A percentile compares a stretch with the other conserved stretches of the same genome.
These are phyloP conservation scores for Pseudomyrmex dendroicus DNA, from an alignment of 1,140 invertebrate species.

Conservation along the genomic window DNA sequence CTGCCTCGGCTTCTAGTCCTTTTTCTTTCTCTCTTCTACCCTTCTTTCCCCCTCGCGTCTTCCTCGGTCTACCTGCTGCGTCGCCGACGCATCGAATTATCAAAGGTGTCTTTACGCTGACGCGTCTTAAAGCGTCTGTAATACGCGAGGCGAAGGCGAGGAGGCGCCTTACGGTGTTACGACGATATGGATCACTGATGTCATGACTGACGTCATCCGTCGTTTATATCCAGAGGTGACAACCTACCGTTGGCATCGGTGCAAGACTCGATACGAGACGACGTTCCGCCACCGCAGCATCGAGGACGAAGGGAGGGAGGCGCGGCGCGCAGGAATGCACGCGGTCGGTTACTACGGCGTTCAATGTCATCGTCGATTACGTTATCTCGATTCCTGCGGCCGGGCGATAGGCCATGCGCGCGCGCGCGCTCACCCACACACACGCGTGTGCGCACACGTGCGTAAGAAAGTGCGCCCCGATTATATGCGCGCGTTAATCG, in stretches of 20 bases:
- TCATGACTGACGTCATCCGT: conserved; percentile 82
- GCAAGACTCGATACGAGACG: conserved; percentile 76
- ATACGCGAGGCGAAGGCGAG: conserved; percentile 13
- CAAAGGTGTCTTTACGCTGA: conserved; percentile 37
- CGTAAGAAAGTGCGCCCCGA: conserved; percentile 64
- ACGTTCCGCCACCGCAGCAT: conserved; percentile 67
- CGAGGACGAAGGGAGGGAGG: conserved; percentile 8
- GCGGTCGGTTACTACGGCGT: conserved; percentile 70
- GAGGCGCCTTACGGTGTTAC: conserved; percentile 72
- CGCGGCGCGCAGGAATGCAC: conserved; percentile 71
- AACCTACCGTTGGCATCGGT: conserved; percentile 77
- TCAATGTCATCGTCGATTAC: conserved; percentile 78
- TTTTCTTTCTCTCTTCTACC: conserved; percentile 49
- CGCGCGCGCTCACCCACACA: conserved; percentile 48
- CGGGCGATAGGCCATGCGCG: conserved; percentile 66
- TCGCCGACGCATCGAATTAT: conserved; percentile 40
- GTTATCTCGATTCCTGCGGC: conserved; percentile 67
- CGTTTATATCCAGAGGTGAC: conserved; percentile 83
- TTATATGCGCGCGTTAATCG: conserved; percentile 58
- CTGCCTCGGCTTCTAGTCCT: conserved; percentile 55
- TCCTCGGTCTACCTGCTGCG: conserved; percentile 58
- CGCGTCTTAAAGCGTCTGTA: conserved; percentile 27
- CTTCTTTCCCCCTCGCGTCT: neutral
- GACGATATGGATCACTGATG: conserved; percentile 83
- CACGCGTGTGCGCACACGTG: conserved; percentile 65